Evolutionary conservation across 2,113 vertebrate genomes (phyloP), one percentile per base, ranked within the genome.

Genomic region (Nothoprocta pentlandii): DNA sequence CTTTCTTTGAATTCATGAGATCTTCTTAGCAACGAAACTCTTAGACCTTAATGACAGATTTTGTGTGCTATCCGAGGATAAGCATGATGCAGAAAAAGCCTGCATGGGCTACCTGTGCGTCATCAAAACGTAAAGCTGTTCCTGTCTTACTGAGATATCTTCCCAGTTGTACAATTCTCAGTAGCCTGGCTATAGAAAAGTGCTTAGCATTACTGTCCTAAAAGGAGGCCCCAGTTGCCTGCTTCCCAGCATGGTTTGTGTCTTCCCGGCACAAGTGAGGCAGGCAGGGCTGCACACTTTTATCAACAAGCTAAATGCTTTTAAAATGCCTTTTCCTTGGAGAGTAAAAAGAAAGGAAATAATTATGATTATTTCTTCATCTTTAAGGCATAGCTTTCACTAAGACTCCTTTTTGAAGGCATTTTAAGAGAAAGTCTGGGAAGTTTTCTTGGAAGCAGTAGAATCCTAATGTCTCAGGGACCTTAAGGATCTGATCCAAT

Each of bases 401-500:
- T 7, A 85, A 92, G 62, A 10, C 22, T 8, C 53, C 23, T 34
- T 88, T 41, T 82, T 34, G 49, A 87, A 87, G 54, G 10, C 13
- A 25, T 61, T 81, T 78, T 42, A 69, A 83, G 30, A 21, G 61
- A 83, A 86, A 17, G n/a, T 12, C 0, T 1, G 26, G 46, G 63
- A 62, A 46, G 44, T 11, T 3, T 61, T 90, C 54, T 80, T 82
- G 59, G 32, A 90, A 78, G 19, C 16, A 63, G 22, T 42, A n/a
- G 47, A 66, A 54, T 53, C 23, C 30, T 51, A 53, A 28, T 44
- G 44, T 64, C 54, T 77, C 11, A 69, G 41, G 5, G 32, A 78
- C 76, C 42, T 78, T 83, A 85, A 94, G 90, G 75, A 36, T 92
- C 81, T 85, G 42, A 89, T 90, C 22, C 75, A 92, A 5, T 74